Conservation (phyloP, 64 coral and sea anemone species). For the Pocillopora verrucosa region DNA sequence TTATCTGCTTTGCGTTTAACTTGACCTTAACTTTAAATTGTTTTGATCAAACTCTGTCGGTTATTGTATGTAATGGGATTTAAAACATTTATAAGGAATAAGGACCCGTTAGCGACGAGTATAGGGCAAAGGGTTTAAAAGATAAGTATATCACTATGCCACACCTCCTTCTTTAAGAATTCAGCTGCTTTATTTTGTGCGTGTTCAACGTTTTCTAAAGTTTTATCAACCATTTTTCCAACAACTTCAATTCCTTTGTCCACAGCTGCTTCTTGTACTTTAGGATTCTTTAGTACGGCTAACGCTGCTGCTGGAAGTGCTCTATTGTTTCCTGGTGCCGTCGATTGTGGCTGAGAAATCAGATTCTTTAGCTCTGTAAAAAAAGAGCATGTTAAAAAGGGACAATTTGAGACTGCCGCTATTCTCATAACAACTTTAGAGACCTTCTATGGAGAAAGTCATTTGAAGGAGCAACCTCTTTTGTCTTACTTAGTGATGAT, state of each 20-base stretch:
- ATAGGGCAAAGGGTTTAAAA: background rate
- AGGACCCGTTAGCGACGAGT: background rate
- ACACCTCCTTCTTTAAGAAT: conserved; percentile 41
- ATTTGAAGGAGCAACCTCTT: too few species aligned
- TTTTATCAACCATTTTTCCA: conserved; percentile 41
- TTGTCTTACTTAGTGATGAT: too few species aligned
- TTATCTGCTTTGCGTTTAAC: too few species aligned
- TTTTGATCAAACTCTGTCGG: too few species aligned
- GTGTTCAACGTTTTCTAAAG: background rate
- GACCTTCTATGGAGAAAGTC: background rate
- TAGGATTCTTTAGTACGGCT: background rate
- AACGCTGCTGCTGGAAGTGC: background rate
- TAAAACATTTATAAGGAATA: too few species aligned
- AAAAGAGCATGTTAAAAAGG: background rate
- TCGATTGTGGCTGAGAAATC: background rate
- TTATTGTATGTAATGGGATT: too few species aligned
- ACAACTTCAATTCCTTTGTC: conserved; percentile 57
- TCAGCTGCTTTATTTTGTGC: conserved; percentile 23
- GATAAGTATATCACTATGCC: background rate
- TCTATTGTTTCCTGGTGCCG: background rate
- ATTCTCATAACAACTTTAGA: background rate
- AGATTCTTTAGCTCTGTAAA: background rate
- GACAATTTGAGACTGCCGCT: background rate
- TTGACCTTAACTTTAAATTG: too few species aligned
- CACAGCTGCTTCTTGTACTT: conserved; percentile 25